Evolutionary conservation across 2,797 vertebrate species (phyloP).

Genomic region (Malurus splendens): DNA sequence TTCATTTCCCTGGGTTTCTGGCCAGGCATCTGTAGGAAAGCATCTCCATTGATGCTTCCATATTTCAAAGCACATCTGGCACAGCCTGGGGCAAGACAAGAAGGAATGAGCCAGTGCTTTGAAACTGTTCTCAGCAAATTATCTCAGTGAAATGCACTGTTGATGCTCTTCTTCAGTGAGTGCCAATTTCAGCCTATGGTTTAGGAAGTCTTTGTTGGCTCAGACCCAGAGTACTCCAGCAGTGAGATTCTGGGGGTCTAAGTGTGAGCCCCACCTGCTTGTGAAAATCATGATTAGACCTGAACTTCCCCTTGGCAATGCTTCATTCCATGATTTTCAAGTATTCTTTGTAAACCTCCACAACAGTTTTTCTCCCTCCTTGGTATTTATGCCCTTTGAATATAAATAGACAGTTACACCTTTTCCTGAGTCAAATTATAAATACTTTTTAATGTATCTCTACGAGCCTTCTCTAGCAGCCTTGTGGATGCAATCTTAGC

Average conservation of each 20-base stretch:
- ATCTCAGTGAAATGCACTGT: not conserved
- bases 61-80: not conserved
- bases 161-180: not conserved
- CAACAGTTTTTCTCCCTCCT: not conserved
- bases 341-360: not conserved
- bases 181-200: not conserved
- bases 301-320: not conserved
- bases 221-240: not conserved
- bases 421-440: not conserved
- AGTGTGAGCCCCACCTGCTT: not conserved
- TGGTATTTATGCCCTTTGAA: not conserved
- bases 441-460: not conserved
- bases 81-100: not conserved
- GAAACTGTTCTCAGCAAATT: not conserved
- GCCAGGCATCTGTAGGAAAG: not conserved
- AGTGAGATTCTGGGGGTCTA: not conserved
- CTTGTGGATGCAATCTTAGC: not conserved
- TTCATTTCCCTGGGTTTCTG: not conserved
- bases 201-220: not conserved
- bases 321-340: not conserved
- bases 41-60: not conserved
- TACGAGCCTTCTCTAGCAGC: not conserved
- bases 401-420: not conserved
- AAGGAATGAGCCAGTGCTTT: not conserved
- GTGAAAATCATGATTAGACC: not conserved